A percentile compares a stretch with the other conserved stretches of the same genome.
phyloP scores from a whole-genome alignment of 2,888 invertebrate species.

The Netelia fuscicornis region DNA sequence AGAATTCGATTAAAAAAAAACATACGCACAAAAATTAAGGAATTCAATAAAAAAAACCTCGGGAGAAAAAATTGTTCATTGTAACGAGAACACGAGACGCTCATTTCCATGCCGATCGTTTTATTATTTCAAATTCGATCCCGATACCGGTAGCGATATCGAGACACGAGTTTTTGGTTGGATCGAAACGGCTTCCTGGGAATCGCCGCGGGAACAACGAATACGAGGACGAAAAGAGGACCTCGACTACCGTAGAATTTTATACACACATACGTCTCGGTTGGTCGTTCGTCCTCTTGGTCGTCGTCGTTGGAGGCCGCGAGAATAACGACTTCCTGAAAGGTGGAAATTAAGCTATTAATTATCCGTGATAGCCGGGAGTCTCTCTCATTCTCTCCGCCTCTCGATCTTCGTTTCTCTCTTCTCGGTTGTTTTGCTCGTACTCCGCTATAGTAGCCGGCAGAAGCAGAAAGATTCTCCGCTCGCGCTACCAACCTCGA shows the following conservation, averaged over 20 bases:
- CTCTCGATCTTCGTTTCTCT: slow-evolving; percentile 51
- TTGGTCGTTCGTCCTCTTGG: slow-evolving; percentile 26
- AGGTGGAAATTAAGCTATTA: slow-evolving; percentile 83
- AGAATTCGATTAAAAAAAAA: too few relatives aligned
- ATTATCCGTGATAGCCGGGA: slow-evolving; percentile 75
- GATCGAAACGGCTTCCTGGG: slow-evolving; percentile 66
- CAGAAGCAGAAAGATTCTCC: slow-evolving; percentile 36
- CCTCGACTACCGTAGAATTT: slow-evolving; percentile 4
- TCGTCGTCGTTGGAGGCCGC: slow-evolving; percentile 73
- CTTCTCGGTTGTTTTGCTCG: not conserved
- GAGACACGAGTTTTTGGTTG: slow-evolving; percentile 62
- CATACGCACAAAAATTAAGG: too few relatives aligned
- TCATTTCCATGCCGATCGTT: slow-evolving; percentile 19
- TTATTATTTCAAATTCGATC: slow-evolving; percentile 25
- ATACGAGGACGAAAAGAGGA: slow-evolving; percentile 9
- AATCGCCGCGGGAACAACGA: slow-evolving; percentile 50
- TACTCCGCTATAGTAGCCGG: not conserved
- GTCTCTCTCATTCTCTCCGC: slow-evolving; percentile 42
- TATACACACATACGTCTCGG: slow-evolving; percentile 24
- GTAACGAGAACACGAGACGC: not conserved
- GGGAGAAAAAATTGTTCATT: too few relatives aligned
- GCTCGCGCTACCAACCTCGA: slow-evolving; percentile 10
- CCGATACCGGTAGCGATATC: slow-evolving; percentile 32
- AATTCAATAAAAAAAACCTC: too few relatives aligned
- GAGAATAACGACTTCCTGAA: slow-evolving; percentile 80